phyloP scores from a whole-genome alignment of 2,113 vertebrate species.

The Centropristis striata region DNA sequence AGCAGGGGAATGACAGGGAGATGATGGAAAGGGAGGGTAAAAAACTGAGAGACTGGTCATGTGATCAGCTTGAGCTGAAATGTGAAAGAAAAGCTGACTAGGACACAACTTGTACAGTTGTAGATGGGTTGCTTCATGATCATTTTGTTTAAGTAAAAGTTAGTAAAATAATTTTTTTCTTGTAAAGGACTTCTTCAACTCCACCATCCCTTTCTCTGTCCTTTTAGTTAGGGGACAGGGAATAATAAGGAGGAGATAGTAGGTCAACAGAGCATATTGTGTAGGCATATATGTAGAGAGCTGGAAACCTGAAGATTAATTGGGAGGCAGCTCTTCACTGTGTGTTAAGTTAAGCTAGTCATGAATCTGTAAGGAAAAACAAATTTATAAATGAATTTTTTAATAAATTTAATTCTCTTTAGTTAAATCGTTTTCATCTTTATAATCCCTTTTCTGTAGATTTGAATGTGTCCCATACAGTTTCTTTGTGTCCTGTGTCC shows the following conservation, averaged over 20 bases:
- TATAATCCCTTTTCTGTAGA: not conserved
- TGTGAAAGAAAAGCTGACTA: conserved; percentile 27
- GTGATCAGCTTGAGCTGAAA: conserved; percentile 41
- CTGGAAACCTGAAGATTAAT: too few relatives aligned
- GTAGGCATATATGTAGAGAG: too few relatives aligned
- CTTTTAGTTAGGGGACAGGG: too few relatives aligned
- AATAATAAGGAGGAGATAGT: too few relatives aligned
- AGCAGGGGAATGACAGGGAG: conserved; percentile 62
- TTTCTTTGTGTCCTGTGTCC: not conserved
- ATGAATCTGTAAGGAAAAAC: too few relatives aligned
- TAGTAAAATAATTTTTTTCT: not conserved
- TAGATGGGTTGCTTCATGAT: not conserved
- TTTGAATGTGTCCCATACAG: not conserved
- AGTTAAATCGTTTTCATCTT: not conserved
- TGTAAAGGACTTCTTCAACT: not conserved
- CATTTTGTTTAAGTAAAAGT: not conserved
- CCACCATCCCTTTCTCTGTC: too few relatives aligned
- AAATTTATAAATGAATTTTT: too few relatives aligned
- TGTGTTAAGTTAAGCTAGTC: too few relatives aligned
- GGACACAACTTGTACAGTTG: not conserved
- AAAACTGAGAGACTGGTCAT: conserved; percentile 40
- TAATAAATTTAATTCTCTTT: too few relatives aligned
- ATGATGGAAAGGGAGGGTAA: conserved; percentile 69
- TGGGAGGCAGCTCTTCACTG: too few relatives aligned
- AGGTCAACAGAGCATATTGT: too few relatives aligned